Evolutionary conservation across 2,888 invertebrate genomes (phyloP).

Genomic region (Dione vanillae): DNA sequence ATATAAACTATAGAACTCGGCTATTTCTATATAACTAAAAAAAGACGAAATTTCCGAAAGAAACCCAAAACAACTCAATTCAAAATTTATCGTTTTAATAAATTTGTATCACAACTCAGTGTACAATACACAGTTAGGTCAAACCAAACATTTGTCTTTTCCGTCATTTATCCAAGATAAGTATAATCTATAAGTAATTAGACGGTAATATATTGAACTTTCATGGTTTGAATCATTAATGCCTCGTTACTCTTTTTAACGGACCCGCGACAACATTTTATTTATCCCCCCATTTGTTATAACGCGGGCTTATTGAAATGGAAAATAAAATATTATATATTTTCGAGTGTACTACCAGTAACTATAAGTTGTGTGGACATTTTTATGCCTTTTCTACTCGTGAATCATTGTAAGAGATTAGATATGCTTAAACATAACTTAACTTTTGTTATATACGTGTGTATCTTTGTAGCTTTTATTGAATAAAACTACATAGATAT

Average conservation of each 20-base stretch:
- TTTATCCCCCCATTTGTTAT: constrained; percentile 62
- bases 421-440: constrained; percentile 13
- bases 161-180: constrained; percentile 64
- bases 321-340: constrained; percentile 44
- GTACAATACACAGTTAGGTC: constrained; percentile 66
- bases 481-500: not conserved
- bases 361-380: constrained; percentile 19
- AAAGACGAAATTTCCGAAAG: not conserved
- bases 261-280: constrained; percentile 61
- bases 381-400: constrained; percentile 25
- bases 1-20: too few relatives aligned
- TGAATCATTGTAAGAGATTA: constrained; percentile 31
- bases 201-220: constrained; percentile 75
- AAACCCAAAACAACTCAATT: not conserved
- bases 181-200: constrained; percentile 81
- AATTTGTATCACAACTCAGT: constrained; percentile 74
- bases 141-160: constrained; percentile 71
- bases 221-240: constrained; percentile 74
- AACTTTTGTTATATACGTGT: not conserved
- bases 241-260: constrained; percentile 73
- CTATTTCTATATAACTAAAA: not conserved
- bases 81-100: constrained; percentile 67
- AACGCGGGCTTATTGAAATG: constrained; percentile 48
- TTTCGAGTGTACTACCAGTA: constrained; percentile 13
- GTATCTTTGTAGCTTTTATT: not conserved